A percentile compares a stretch with the other conserved stretches of the same genome.
Evolutionary conservation across 2,888 invertebrate genomes (phyloP).

Genomic region (Petrolisthes manimaculis): DNA sequence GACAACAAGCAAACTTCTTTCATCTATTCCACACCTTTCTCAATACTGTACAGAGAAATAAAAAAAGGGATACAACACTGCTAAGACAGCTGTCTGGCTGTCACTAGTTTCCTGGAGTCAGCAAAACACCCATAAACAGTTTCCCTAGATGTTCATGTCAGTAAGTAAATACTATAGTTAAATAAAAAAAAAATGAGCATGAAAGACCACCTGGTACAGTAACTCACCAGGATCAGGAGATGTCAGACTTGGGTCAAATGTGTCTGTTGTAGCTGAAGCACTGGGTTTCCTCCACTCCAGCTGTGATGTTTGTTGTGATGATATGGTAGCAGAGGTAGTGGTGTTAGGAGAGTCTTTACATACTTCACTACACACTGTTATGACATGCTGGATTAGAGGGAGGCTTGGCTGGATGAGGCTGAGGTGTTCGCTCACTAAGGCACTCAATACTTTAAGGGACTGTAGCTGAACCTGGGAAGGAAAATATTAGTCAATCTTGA

Average conservation of each 20-base stretch:
- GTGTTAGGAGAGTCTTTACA: conserved; percentile 3
- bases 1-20: not conserved
- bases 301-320: not conserved
- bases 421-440: conserved; percentile 63
- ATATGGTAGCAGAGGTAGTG: not conserved
- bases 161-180: not conserved
- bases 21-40: not conserved
- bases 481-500: not conserved
- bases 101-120: not conserved
- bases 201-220: not conserved
- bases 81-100: not conserved
- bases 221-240: conserved; percentile 54
- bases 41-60: not conserved
- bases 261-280: not conserved
- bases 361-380: conserved; percentile 52
- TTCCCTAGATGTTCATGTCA: not conserved
- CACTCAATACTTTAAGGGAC: conserved; percentile 63
- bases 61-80: not conserved
- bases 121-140: not conserved
- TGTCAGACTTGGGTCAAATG: conserved; percentile 34
- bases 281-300: not conserved
- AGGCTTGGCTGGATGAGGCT: conserved; percentile 45
- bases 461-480: conserved; percentile 60
- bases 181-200: not conserved
- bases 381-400: conserved; percentile 57